These are phyloP conservation scores for Lethrus apterus DNA, from an alignment of 1,140 invertebrate species.

Conservation along the genomic window DNA sequence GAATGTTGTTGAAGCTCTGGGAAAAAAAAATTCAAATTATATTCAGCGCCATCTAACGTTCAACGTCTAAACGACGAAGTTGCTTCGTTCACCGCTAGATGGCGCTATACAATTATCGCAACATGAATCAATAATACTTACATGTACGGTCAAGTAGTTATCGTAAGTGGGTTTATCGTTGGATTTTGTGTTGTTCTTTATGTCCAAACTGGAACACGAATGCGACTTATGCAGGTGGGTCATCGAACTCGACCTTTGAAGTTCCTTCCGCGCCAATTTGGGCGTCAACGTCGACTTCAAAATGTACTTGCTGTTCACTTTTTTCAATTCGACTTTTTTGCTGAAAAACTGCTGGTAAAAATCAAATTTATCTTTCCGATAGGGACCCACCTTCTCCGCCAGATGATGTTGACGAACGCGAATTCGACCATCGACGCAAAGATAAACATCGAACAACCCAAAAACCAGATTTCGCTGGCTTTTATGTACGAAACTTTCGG, in stretches of 20 bases:
- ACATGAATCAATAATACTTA: slow-evolving; percentile 42
- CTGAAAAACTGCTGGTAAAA: slow-evolving; percentile 41
- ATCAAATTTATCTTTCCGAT: neutral
- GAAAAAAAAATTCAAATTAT: slow-evolving; percentile 28
- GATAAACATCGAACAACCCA: slow-evolving; percentile 77
- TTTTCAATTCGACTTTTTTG: slow-evolving; percentile 73
- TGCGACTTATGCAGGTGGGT: slow-evolving; percentile 57
- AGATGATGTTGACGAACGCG: slow-evolving; percentile 85
- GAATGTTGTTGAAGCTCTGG: slow-evolving; percentile 59
- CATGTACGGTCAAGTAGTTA: slow-evolving; percentile 68
- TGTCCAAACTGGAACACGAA: slow-evolving; percentile 62
- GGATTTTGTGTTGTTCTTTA: no score
- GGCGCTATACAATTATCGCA: neutral
- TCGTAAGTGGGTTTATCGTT: no score
- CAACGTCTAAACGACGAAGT: no score
- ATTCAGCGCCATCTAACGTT: no score
- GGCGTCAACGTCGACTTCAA: slow-evolving; percentile 75
- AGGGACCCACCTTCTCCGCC: slow-evolving; percentile 63
- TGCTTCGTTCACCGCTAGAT: neutral
- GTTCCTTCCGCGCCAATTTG: slow-evolving; percentile 58
- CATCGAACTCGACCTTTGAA: slow-evolving; percentile 49
- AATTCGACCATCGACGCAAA: slow-evolving; percentile 82
- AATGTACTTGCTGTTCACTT: slow-evolving; percentile 76
- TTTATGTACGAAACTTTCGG: slow-evolving; percentile 89
- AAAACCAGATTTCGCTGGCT: slow-evolving; percentile 82